Evolutionary conservation across 2,888 invertebrate genomes (phyloP).

Genomic region (Rhagonycha fulva): DNA sequence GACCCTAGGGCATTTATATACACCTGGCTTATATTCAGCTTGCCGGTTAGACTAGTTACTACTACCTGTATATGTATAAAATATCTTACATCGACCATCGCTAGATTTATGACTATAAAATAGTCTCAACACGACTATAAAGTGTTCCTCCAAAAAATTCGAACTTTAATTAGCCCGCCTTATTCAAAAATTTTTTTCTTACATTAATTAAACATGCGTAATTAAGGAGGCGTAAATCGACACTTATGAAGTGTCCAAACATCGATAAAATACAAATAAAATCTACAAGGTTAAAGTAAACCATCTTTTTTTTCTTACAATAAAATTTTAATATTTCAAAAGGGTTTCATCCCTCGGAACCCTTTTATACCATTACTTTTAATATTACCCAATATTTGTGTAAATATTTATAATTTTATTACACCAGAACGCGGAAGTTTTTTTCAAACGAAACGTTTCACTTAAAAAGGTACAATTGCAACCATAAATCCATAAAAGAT

Average conservation of each 20-base stretch:
- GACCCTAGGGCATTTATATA: slow-evolving; percentile 25
- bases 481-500: not conserved
- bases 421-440: not conserved
- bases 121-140: not conserved
- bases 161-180: not conserved
- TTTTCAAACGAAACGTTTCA: not conserved
- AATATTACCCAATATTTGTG: not conserved
- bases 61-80: slow-evolving; percentile 22
- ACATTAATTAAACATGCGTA: not conserved
- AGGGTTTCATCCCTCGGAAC: not conserved
- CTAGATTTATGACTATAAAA: not conserved
- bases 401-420: not conserved
- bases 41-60: slow-evolving; percentile 22
- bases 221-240: not conserved
- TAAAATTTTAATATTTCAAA: not conserved
- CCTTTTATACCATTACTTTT: not conserved
- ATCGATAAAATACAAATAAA: not conserved
- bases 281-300: not conserved
- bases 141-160: not conserved
- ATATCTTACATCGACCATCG: not conserved
- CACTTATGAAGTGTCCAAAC: not conserved
- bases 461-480: not conserved
- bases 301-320: not conserved
- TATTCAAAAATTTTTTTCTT: not conserved
- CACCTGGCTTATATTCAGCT: slow-evolving; percentile 27